phyloP scores from a whole-genome alignment of 2,888 invertebrate genomes.

The Tigriopus californicus region DNA sequence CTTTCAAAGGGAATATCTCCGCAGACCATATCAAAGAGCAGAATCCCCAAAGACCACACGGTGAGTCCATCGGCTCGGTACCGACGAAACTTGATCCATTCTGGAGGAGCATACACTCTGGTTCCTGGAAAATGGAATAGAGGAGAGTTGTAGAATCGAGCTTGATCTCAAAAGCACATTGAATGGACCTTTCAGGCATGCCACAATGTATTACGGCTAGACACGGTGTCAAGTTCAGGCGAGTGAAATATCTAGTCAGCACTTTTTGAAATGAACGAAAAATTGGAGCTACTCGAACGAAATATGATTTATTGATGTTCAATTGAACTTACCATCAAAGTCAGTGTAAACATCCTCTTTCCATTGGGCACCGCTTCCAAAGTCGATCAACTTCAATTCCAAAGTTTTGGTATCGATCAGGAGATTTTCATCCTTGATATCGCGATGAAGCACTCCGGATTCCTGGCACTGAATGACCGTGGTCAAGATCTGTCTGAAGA shows the following conservation, averaged over 20 bases:
- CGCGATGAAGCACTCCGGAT: slow-evolving; percentile 31
- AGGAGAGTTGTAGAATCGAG: neutral
- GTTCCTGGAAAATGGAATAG: slow-evolving; percentile 27
- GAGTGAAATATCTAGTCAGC: neutral
- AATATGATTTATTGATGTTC: neutral
- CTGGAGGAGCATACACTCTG: slow-evolving; percentile 36
- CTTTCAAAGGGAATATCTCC: slow-evolving; percentile 37
- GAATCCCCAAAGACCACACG: slow-evolving; percentile 36
- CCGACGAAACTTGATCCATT: slow-evolving; percentile 32
- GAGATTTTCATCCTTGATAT: slow-evolving; percentile 36
- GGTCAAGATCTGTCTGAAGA: slow-evolving; percentile 31
- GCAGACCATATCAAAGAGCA: slow-evolving; percentile 35
- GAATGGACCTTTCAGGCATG: neutral
- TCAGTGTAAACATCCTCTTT: slow-evolving; percentile 34
- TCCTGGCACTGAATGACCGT: slow-evolving; percentile 28
- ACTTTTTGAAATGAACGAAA: neutral
- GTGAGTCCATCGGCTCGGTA: slow-evolving; percentile 33
- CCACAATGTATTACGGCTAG: neutral
- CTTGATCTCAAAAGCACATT: neutral
- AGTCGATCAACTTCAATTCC: slow-evolving; percentile 27
- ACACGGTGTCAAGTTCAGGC: neutral
- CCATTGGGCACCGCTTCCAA: slow-evolving; percentile 33
- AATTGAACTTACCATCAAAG: slow-evolving; percentile 35
- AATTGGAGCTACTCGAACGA: too few species aligned
- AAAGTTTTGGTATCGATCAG: slow-evolving; percentile 26